These are phyloP conservation scores for Elanus axillaris DNA, from an alignment of 2,113 vertebrate species.

Conservation along the genomic window DNA sequence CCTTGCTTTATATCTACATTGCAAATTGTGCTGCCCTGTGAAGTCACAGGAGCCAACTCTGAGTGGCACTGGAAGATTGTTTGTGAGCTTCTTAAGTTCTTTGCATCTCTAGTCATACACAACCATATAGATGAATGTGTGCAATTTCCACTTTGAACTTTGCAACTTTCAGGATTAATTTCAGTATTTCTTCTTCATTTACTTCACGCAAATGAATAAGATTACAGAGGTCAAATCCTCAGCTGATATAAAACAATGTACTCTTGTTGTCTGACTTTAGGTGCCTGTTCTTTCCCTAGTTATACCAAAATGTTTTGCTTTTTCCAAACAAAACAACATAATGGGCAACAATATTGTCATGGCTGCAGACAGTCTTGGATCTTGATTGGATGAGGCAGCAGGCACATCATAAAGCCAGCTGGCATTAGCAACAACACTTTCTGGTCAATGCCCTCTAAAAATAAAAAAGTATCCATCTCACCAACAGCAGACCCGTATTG, in stretches of 20 bases:
- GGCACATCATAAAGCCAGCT: conserved; percentile 42
- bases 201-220: not conserved
- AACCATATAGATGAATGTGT: not conserved
- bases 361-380: not conserved
- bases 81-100: not conserved
- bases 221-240: not conserved
- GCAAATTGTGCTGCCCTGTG: not conserved
- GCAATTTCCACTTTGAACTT: not conserved
- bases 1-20: not conserved
- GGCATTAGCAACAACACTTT: conserved; percentile 33
- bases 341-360: not conserved
- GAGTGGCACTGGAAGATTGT: not conserved
- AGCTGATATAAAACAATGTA: not conserved
- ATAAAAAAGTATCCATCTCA: conserved; percentile 40
- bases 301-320: not conserved
- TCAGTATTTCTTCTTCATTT: not conserved
- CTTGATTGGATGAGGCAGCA: conserved; percentile 15
- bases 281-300: not conserved
- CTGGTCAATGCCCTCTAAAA: conserved; percentile 59
- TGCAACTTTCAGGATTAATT: not conserved
- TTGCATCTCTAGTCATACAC: not conserved
- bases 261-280: not conserved
- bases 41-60: not conserved
- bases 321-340: conserved; percentile 2
- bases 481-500: not conserved